phyloP scores from a whole-genome alignment of 2,113 vertebrate species.

The Hymenochirus boettgeri region DNA sequence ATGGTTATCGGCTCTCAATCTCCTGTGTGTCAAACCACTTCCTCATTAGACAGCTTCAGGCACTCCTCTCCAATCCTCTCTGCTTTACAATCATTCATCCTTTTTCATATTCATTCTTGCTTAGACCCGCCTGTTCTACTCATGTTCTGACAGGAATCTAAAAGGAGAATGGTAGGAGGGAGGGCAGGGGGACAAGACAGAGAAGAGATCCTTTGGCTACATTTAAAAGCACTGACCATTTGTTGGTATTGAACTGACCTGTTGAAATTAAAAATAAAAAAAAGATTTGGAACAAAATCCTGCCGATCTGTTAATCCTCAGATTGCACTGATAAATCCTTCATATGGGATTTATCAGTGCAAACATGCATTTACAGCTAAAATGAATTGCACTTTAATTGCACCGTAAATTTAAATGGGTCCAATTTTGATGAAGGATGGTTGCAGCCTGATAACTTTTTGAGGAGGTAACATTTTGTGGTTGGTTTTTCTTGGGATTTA shows the following conservation, averaged over 20 bases:
- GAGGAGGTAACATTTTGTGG: not conserved
- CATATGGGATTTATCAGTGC: constrained; percentile 9
- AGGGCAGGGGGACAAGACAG: constrained; percentile 16
- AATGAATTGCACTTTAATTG: constrained; percentile 14
- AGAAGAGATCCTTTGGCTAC: constrained; percentile 25
- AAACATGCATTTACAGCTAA: not conserved
- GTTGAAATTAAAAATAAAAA: not conserved
- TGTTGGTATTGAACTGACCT: constrained; percentile 33
- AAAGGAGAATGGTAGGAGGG: constrained; percentile 27
- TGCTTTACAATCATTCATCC: constrained; percentile 2
- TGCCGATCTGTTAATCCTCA: constrained; percentile 13
- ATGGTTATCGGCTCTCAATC: constrained; percentile 3
- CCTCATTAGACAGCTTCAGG: constrained; percentile 9
- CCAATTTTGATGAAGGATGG: not conserved
- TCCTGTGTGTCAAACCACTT: not conserved
- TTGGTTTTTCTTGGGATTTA: too few relatives aligned
- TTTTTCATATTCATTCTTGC: not conserved
- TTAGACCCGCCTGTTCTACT: not conserved
- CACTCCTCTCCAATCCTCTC: constrained; percentile 6
- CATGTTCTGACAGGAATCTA: constrained; percentile 21
- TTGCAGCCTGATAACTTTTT: not conserved
- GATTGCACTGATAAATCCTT: constrained; percentile 17
- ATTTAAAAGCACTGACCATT: constrained; percentile 38
- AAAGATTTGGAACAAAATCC: constrained; percentile 27
- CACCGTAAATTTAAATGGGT: not conserved